Evolutionary conservation across 2,888 invertebrate genomes (phyloP).

Genomic region (Caenorhabditis sp.): DNA sequence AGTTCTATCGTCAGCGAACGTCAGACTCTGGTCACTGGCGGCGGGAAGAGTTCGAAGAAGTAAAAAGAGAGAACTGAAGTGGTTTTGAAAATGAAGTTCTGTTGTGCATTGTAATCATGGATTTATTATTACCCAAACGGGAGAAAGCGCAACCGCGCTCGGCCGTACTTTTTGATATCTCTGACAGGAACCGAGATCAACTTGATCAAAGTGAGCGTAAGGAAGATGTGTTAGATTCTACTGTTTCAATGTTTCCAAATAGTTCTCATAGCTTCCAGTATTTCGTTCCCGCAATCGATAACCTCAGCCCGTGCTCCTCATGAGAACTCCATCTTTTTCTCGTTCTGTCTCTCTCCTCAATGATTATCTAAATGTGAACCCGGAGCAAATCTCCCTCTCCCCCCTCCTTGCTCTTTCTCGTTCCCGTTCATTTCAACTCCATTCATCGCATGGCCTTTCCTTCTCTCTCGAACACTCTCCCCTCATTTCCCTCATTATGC

Average conservation of each 20-base stretch:
- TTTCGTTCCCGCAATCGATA: no score
- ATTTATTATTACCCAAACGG: no score
- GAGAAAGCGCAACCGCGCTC: no score
- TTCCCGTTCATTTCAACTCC: not conserved
- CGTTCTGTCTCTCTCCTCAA: not conserved
- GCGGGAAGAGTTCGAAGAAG: slow-evolving; percentile 7
- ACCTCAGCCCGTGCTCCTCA: no score
- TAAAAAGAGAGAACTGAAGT: not conserved
- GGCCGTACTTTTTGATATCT: no score
- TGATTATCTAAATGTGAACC: not conserved
- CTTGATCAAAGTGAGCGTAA: no score
- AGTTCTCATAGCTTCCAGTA: no score
- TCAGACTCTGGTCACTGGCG: not conserved
- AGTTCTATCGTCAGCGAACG: slow-evolving; percentile 26
- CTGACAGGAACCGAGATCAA: no score
- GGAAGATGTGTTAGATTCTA: no score
- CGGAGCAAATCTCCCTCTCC: not conserved
- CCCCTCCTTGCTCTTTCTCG: not conserved
- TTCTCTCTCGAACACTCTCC: not conserved
- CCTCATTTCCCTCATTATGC: not conserved
- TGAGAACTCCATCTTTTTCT: no score
- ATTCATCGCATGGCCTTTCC: not conserved
- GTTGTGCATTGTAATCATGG: no score
- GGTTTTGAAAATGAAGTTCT: not conserved
- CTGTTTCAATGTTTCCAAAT: no score